Percentiles rank a stretch among this genome's conserved stretches.
These are phyloP conservation scores for Perca fluviatilis DNA, from an alignment of 2,113 vertebrate species.

Conservation along the genomic window DNA sequence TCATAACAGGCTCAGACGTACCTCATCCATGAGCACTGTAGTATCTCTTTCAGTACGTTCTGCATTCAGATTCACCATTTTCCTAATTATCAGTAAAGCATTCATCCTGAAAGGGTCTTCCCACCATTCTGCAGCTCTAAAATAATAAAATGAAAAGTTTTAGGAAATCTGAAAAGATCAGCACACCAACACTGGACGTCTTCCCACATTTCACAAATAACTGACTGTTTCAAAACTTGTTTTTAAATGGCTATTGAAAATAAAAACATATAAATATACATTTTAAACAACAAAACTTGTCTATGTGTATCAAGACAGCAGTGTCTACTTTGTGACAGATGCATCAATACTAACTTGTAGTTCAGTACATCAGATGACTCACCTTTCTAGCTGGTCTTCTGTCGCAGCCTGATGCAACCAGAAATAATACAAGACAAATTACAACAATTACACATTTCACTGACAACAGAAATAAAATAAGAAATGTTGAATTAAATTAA, in stretches of 20 bases:
- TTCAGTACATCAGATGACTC: neutral
- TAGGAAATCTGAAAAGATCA: neutral
- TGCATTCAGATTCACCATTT: neutral
- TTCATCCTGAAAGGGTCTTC: fast-evolving
- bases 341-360: no score
- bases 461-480: neutral
- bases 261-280: no score
- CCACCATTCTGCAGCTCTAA: neutral
- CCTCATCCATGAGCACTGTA: conserved; percentile 45
- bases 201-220: no score
- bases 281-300: no score
- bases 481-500: neutral
- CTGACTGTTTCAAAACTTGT: no score
- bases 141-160: neutral
- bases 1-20: conserved; percentile 12
- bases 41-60: no score
- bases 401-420: neutral
- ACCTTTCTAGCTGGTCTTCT: fast-evolving
- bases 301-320: no score
- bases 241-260: no score
- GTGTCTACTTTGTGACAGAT: no score
- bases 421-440: neutral
- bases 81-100: fast-evolving
- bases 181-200: no score
- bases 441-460: neutral